A percentile compares a stretch with the other conserved stretches of the same genome.
These are phyloP conservation scores for Atrichornis clamosus DNA, from an alignment of 2,113 vertebrate species.

Conservation along the genomic window DNA sequence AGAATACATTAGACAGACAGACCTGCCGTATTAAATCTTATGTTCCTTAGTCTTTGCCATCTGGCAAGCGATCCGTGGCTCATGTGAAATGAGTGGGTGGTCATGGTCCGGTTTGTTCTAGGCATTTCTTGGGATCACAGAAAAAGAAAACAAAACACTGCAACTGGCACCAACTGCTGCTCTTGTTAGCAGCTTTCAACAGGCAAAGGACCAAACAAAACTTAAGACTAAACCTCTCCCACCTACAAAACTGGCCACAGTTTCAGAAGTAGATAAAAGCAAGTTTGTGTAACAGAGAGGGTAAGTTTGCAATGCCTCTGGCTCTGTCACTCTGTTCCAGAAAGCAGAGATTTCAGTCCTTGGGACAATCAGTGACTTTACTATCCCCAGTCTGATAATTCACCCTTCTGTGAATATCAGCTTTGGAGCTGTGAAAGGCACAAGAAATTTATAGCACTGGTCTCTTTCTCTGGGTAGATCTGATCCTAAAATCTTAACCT, in stretches of 20 bases:
- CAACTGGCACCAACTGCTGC: neutral
- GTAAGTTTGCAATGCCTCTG: neutral
- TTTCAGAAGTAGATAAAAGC: neutral
- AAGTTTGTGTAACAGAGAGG: neutral
- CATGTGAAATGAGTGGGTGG: conserved; percentile 66
- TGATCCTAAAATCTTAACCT: neutral
- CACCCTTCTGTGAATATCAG: neutral
- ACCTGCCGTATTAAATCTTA: conserved; percentile 7
- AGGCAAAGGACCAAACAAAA: conserved; percentile 25
- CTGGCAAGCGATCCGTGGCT: conserved; percentile 20
- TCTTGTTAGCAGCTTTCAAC: conserved; percentile 1
- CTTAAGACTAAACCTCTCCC: neutral
- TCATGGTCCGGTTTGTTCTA: conserved; percentile 34
- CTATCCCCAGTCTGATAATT: neutral
- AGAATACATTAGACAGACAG: neutral
- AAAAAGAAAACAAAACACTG: conserved; percentile 36
- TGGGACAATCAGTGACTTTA: neutral
- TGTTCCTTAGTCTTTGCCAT: conserved; percentile 35
- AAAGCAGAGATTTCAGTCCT: neutral
- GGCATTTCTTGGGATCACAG: conserved; percentile 30
- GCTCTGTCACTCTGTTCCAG: neutral
- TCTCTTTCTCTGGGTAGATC: neutral
- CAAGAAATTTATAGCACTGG: neutral
- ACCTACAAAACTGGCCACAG: neutral
- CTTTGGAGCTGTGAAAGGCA: neutral